Percentiles rank a stretch among this genome's conserved stretches.
Evolutionary conservation across 2,797 vertebrate species (phyloP).

Genomic region (Todus mexicanus): DNA sequence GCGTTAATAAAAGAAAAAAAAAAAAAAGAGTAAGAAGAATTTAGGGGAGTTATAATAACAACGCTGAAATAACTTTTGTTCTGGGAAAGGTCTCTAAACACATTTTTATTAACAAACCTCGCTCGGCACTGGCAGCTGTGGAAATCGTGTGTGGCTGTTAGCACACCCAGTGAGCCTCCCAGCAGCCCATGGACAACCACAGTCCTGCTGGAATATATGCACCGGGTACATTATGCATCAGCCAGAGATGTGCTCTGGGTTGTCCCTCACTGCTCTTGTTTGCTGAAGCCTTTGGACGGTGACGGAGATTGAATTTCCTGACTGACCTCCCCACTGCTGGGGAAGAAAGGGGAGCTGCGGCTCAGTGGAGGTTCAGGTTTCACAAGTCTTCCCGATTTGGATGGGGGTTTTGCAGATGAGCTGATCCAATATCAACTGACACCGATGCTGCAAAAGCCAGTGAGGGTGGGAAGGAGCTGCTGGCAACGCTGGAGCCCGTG

Average conservation of each 20-base stretch:
- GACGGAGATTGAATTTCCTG: neutral
- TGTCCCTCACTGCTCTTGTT: neutral
- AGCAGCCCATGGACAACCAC: neutral
- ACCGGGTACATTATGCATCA: neutral
- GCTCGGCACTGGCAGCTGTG: neutral
- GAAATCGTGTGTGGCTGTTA: neutral
- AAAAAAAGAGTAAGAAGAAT: neutral
- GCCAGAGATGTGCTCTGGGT: neutral
- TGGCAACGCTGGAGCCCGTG: neutral
- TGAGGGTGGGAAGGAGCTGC: neutral
- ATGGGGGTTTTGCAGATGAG: neutral
- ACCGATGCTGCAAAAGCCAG: neutral
- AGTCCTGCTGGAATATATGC: neutral
- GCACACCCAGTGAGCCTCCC: fast-evolving
- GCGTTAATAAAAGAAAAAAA: neutral
- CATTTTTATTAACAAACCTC: neutral
- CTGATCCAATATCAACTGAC: neutral
- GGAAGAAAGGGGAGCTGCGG: neutral
- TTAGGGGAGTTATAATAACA: neutral
- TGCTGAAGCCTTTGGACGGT: fast-evolving
- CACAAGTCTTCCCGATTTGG: neutral
- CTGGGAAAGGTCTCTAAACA: neutral
- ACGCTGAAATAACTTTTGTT: neutral
- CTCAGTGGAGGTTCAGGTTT: neutral
- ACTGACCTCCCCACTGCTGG: neutral